Conservation (phyloP, 2,888 invertebrate genomes). For the Drosophila paracracens region DNA sequence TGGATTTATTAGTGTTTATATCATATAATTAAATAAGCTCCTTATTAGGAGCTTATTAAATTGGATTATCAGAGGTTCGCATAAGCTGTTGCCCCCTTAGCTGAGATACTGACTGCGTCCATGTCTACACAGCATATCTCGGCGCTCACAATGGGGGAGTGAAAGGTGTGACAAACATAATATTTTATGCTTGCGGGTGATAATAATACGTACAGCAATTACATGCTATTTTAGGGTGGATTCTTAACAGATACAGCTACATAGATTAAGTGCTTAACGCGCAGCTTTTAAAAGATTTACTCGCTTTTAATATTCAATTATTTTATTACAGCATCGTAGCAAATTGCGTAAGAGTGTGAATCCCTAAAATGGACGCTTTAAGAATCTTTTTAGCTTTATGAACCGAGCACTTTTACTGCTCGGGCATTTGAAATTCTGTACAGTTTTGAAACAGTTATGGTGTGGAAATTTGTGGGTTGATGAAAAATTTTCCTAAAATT, state of each 20-base stretch:
- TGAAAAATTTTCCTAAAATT: not conserved
- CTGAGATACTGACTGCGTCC: not conserved
- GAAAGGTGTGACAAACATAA: slow-evolving; percentile 71
- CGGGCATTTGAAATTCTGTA: not conserved
- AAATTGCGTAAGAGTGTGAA: not conserved
- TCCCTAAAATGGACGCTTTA: not conserved
- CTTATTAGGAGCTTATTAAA: not conserved
- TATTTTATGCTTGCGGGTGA: slow-evolving; percentile 41
- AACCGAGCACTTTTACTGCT: too few relatives aligned
- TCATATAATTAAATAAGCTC: not conserved
- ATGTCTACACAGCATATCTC: slow-evolving; percentile 27
- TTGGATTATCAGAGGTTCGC: not conserved
- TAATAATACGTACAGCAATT: slow-evolving; percentile 53
- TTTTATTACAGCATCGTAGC: slow-evolving; percentile 15
- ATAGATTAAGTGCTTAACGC: slow-evolving; percentile 21
- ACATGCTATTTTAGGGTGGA: slow-evolving; percentile 44
- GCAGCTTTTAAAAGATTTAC: slow-evolving; percentile 28
- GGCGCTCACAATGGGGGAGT: slow-evolving; percentile 40
- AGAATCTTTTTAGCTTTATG: not conserved
- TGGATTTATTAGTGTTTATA: not conserved
- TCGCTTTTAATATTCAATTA: slow-evolving; percentile 27
- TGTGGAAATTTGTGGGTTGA: not conserved
- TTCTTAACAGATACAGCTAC: slow-evolving; percentile 32
- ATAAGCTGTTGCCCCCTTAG: not conserved
- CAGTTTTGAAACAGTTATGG: not conserved